These are phyloP conservation scores for Cosmopolites sordidus DNA, from an alignment of 2,888 invertebrate species.

Conservation along the genomic window DNA sequence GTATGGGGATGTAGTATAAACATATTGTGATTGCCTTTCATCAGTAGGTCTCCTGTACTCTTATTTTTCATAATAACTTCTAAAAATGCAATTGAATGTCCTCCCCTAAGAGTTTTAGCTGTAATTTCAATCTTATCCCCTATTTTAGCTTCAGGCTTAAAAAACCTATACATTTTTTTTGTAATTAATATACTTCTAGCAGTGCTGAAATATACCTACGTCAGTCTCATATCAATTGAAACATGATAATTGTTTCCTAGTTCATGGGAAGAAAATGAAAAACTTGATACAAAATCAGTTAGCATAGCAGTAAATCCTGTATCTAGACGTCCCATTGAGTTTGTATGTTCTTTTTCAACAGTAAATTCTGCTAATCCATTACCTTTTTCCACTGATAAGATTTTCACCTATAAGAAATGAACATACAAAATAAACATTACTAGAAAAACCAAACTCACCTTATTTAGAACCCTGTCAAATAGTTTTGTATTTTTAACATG, in stretches of 20 bases:
- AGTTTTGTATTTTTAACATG: slow-evolving; percentile 17
- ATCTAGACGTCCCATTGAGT: slow-evolving; percentile 70
- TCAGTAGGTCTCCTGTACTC: slow-evolving; percentile 66
- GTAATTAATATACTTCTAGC: too few relatives aligned
- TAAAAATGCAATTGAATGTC: slow-evolving; percentile 77
- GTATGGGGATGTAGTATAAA: slow-evolving; percentile 5
- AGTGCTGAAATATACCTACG: slow-evolving; percentile 4
- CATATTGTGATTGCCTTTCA: slow-evolving; percentile 55
- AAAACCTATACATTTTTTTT: slow-evolving; percentile 65
- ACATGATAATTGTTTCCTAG: slow-evolving; percentile 15
- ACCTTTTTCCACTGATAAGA: slow-evolving; percentile 60
- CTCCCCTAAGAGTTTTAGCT: slow-evolving; percentile 70
- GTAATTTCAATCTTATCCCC: slow-evolving; percentile 79
- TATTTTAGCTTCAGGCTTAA: slow-evolving; percentile 64
- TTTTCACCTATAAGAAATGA: slow-evolving; percentile 31
- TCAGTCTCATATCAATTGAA: slow-evolving; percentile 15
- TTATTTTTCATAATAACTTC: slow-evolving; percentile 76
- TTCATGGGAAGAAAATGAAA: slow-evolving; percentile 15
- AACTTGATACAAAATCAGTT: slow-evolving; percentile 52
- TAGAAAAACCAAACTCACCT: too few relatives aligned
- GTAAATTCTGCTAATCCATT: slow-evolving; percentile 62
- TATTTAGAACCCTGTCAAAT: slow-evolving; percentile 13
- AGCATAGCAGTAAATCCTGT: slow-evolving; percentile 82
- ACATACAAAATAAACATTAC: neutral
- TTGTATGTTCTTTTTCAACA: slow-evolving; percentile 70